These are phyloP conservation scores for Chaetodon trifascialis DNA, from an alignment of 2,113 vertebrate genomes.

Conservation along the genomic window DNA sequence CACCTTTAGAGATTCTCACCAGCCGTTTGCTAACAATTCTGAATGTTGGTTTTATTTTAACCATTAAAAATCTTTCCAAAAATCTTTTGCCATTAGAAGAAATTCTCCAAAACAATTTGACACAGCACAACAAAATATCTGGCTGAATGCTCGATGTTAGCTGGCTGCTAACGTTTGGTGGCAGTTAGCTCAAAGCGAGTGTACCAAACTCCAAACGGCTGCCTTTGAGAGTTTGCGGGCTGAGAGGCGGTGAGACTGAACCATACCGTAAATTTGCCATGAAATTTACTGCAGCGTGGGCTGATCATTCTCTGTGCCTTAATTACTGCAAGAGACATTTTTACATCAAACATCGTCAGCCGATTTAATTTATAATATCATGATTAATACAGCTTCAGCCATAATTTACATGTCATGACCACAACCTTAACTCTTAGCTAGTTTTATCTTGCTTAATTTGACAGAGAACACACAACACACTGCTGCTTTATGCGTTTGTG, in stretches of 20 bases:
- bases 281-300: neutral
- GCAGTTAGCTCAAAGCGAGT: neutral
- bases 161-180: neutral
- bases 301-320: neutral
- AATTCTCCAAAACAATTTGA: neutral
- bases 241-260: neutral
- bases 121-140: neutral
- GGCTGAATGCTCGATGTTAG: neutral
- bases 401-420: constrained; percentile 5
- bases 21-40: too few species aligned
- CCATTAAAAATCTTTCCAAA: too few species aligned
- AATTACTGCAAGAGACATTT: neutral
- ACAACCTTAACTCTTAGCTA: neutral
- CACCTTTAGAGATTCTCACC: too few species aligned
- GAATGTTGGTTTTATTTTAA: neutral
- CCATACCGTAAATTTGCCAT: neutral
- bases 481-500: constrained; percentile 4
- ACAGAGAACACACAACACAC: neutral
- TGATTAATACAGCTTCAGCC: neutral
- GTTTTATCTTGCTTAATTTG: neutral
- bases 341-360: neutral
- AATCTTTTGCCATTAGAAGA: neutral
- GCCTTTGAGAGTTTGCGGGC: neutral
- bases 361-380: neutral
- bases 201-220: neutral